phyloP scores from a whole-genome alignment of 2,113 vertebrate species.

The Ceyx margarethae region DNA sequence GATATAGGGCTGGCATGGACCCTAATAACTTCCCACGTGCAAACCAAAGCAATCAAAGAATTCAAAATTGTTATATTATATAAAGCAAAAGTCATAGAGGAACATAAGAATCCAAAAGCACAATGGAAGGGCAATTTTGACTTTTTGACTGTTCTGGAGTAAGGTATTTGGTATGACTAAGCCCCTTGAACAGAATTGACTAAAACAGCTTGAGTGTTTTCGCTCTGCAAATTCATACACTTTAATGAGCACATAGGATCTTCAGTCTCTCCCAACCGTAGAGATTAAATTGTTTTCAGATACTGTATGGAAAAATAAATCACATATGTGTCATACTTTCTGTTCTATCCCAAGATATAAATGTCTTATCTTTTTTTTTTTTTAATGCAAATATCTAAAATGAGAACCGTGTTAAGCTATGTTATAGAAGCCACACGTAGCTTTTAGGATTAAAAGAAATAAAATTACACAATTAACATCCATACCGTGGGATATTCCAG shows the following conservation, averaged over 20 bases:
- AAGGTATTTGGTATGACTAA: not conserved
- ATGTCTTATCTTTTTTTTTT: not conserved
- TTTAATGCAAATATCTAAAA: not conserved
- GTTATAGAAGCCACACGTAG: not conserved
- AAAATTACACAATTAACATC: not conserved
- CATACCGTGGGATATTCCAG: not conserved
- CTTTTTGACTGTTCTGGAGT: not conserved
- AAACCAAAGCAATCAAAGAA: not conserved
- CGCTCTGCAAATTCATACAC: not conserved
- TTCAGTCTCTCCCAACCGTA: not conserved
- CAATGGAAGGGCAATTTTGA: not conserved
- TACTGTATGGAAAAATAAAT: not conserved
- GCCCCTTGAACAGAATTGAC: not conserved
- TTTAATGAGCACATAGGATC: not conserved
- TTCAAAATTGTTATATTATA: not conserved
- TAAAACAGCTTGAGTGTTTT: not conserved
- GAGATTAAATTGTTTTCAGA: not conserved
- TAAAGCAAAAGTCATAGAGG: not conserved
- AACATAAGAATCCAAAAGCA: not conserved
- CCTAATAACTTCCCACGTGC: not conserved
- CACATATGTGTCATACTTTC: not conserved
- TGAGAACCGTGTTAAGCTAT: not conserved
- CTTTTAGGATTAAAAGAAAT: not conserved
- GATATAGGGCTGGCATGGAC: not conserved
- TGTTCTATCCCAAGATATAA: not conserved